Conservation (phyloP, 1,140 invertebrate species). For the Akabosia matsudoensis region DNA sequence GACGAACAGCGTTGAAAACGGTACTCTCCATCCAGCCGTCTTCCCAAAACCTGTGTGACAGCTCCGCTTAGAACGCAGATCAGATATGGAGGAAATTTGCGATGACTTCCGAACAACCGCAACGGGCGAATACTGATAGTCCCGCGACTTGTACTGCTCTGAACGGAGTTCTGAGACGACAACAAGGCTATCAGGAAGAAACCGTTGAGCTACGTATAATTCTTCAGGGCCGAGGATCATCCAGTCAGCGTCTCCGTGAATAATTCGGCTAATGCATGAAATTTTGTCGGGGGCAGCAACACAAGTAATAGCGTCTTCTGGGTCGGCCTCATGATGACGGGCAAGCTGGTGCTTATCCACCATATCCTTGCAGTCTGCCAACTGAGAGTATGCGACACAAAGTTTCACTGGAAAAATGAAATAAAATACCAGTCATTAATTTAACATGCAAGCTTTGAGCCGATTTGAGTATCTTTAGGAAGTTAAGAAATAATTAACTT, state of each 20-base stretch:
- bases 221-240: constrained; percentile 68
- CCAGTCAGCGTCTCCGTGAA: constrained; percentile 71
- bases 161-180: constrained; percentile 69
- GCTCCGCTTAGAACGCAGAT: constrained; percentile 66
- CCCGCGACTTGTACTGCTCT: constrained; percentile 51
- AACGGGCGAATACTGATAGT: constrained; percentile 71
- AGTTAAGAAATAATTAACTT: not conserved
- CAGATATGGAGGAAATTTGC: constrained; percentile 61
- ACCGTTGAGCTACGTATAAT: constrained; percentile 73
- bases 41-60: constrained; percentile 75
- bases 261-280: constrained; percentile 70
- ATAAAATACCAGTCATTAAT: not conserved
- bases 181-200: constrained; percentile 61
- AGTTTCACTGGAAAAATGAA: not conserved
- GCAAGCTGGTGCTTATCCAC: too few species aligned
- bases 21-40: constrained; percentile 59
- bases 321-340: not conserved
- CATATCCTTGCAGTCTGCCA: not conserved
- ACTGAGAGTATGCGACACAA: not conserved
- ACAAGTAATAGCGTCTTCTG: not conserved
- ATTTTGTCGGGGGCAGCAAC: constrained; percentile 47
- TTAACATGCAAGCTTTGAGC: not conserved
- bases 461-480: not conserved
- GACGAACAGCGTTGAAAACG: constrained; percentile 68
- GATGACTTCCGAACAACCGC: constrained; percentile 69